Evolutionary conservation across 1,140 invertebrate genomes (phyloP), one percentile per base, ranked within the genome.

Genomic region (Ditylenchus dipsaci): DNA sequence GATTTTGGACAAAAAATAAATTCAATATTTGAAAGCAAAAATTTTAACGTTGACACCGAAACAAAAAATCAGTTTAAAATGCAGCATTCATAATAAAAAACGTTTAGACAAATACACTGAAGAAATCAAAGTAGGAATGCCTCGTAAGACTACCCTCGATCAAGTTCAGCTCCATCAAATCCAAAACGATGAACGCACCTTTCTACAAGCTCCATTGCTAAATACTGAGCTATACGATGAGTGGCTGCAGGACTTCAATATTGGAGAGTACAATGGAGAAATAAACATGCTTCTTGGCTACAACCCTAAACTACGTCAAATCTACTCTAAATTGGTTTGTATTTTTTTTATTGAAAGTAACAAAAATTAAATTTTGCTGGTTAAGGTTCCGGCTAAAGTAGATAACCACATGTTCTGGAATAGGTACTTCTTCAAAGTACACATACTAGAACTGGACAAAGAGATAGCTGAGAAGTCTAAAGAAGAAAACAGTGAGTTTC

Each of bases 361-460:
- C n/a, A 42, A 27, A 29, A 23, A 33, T 27, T 75, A 29, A 63
- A 26, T 26, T 69, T 71, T 19, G 0, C 19, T 45, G 9, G 17
- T 76, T 73, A 23, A 75, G 73, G 74, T 78, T n/a, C 77, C 77
- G 17, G 27, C 63, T 7, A 27, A 72, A 27, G 77, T 78, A 1
- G 78, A 80, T 30, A 78, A 78, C 65, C 23, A 68, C 65, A 76
- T 76, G 9, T 78, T 78, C 60, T 78, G 77, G 77, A 74, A 78
- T 43, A 76, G 77, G 1, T 78, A 78, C 58, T 78, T 78, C 53
- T 78, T 78, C 64, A 78, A 80, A 63, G 70, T 78, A 3, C 69
- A 78, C 47, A 8, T 76, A 15, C 45, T 65, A 19, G 75, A 76
- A 65, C 23, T 78, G 33, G 73, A 75, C 19, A 71, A 71, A 19